A percentile compares a stretch with the other conserved stretches of the same genome.
phyloP scores from a whole-genome alignment of 2,797 vertebrate species.

The Halcyon leucocephala region DNA sequence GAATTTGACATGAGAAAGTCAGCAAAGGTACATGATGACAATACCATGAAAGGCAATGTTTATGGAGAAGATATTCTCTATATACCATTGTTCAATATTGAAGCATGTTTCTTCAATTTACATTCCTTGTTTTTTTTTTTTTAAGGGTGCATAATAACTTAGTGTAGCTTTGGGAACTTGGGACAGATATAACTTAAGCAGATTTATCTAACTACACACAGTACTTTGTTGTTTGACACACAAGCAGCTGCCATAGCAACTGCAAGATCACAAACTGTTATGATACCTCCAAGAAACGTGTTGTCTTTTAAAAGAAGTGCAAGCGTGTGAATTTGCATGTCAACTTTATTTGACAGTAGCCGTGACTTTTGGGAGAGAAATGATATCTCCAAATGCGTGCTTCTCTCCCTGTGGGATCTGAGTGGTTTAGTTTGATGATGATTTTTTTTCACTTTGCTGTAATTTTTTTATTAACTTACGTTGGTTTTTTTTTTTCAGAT shows the following conservation, averaged over 20 bases:
- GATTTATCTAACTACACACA: slow-evolving; percentile 62
- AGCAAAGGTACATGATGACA: not conserved
- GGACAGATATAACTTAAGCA: slow-evolving; percentile 62
- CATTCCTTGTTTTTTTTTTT: not conserved
- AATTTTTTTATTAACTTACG: not conserved
- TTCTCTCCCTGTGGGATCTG: not conserved
- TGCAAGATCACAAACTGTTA: slow-evolving; percentile 56
- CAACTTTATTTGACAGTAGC: not conserved
- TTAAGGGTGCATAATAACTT: not conserved
- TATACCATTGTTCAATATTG: not conserved
- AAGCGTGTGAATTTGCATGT: not conserved
- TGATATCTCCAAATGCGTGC: not conserved
- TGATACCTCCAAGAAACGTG: slow-evolving; percentile 44
- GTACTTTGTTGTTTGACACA: slow-evolving; percentile 68
- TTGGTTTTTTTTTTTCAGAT: not conserved
- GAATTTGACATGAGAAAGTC: not conserved
- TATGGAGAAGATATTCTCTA: not conserved
- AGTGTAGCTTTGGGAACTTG: not conserved
- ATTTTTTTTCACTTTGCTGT: not conserved
- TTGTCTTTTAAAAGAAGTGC: slow-evolving; percentile 20
- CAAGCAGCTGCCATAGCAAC: slow-evolving; percentile 76
- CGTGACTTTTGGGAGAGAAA: not conserved
- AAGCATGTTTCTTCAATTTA: slow-evolving; percentile 65
- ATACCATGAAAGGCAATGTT: slow-evolving; percentile 37
- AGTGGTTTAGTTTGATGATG: not conserved